Evolutionary conservation across 2,113 vertebrate species (phyloP), one percentile per base, ranked within the genome.

Genomic region (Toxotes chatareus): DNA sequence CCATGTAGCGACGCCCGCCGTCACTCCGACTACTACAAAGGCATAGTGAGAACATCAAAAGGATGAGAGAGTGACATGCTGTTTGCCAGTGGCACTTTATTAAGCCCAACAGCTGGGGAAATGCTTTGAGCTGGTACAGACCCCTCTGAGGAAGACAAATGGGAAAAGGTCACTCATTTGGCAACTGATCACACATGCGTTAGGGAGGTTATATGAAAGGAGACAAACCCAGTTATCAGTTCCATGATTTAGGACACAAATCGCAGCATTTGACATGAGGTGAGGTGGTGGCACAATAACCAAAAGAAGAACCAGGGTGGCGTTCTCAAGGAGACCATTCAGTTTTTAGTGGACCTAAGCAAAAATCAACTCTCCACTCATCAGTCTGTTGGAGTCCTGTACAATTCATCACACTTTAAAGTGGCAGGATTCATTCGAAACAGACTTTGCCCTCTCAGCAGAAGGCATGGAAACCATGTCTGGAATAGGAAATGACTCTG

Each of bases 11-110:
- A 64, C 1, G 19, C 79, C 87, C 53, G 56, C 73, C 84, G 84
- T 89, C 73, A 31, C 69, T 86, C 85, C 76, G 62, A 65, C 63
- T 10, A 65, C 86, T 68, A 92, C 89, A 94, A 93, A 94, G 91
- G 83, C 73, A n/a, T 62, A 40, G 79, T 27, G 86, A 80, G 84
- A 90, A 85, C 90, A 94, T 89, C 88, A 89, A 86, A 91, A 90
- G 84, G 79, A 89, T 73, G 79, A 79, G 65, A 76, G 78, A 63
- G 79, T 62, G 88, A 83, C 38, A 88, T 12, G 79, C 90, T 91
- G 88, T 84, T 91, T 85, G 40, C 83, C 73, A 78, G 44, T 75
- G 73, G 56, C 21, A n/a, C 80, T 86, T 89, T 87, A 86, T 92
- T 86, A 87, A 78, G 71, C 63, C 56, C 79, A 90, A 81, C 90